Base-by-base conservation (phyloP, 2,113 vertebrate species). In the Chrysochloris asiatica region DNA sequence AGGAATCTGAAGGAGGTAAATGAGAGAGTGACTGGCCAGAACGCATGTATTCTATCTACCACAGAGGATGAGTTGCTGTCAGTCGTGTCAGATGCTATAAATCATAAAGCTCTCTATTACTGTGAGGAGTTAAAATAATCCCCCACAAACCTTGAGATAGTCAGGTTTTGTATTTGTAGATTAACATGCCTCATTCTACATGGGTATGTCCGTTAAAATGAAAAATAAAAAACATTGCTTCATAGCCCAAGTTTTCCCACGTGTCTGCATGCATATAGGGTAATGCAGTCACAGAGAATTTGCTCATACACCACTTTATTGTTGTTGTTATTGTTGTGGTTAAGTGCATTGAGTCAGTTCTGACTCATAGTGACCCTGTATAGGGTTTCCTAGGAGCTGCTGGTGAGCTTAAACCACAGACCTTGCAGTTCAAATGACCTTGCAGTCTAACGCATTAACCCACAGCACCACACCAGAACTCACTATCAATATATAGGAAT, bases 1-100 rank as follows among this genome's bases (percentile, higher is more conserved):
- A 56, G 48, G 26, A 16, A 88, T 54, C 13, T 38, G 33, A 41
- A 36, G 21, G 17, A 45, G 28, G 30, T n/a, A 52, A 33, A 30
- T 6, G 21, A 33, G 3, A 5, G 3, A 12, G 36, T 41, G 17
- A 69, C n/a, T 9, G 12, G 11, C 4, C 11, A 78, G 30, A 48
- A n/a, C 52, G 6, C 4, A 3, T n/a, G n/a, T 1, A 1, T 28
- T 4, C 28, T 2, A 6, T 19, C 48, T 56, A 21, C 47, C 24
- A 9, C 41, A 10, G 16, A 72, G 56, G 56, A 28, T 13, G 11
- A 28, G 17, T 41, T 14, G 6, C 1, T 14, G 54, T 17, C 43
- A 16, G 54, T 73, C 30, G 7, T 26, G 43, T 28, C 36, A 78
- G 54, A 33, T 6, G 5, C 7, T 36, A 1, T 43, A 22, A 63